These are phyloP conservation scores for Oxyura jamaicensis DNA, from an alignment of 2,113 vertebrate species.

Conservation along the genomic window DNA sequence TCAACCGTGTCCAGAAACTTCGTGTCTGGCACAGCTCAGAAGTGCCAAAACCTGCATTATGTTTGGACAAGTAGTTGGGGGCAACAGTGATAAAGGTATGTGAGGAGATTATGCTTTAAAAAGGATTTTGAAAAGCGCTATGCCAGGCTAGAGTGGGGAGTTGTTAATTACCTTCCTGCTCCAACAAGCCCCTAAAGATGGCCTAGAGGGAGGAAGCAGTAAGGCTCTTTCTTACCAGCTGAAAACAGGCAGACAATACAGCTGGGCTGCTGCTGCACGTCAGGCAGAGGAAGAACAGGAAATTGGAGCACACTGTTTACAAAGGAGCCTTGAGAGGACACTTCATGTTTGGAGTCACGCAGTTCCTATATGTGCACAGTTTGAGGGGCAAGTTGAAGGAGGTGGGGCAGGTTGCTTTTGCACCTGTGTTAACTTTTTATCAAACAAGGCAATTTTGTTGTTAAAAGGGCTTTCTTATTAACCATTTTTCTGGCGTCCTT, in stretches of 20 bases:
- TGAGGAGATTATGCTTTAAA: neutral
- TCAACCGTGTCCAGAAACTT: neutral
- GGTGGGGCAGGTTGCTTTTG: neutral
- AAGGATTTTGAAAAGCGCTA: slow-evolving; percentile 9
- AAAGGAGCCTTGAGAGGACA: neutral
- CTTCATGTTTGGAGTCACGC: rapidly evolving
- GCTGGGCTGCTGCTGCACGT: neutral
- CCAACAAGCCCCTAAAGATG: slow-evolving; percentile 42
- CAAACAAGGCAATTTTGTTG: neutral
- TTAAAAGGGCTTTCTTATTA: neutral
- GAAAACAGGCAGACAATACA: neutral
- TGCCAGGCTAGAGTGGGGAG: slow-evolving; percentile 13
- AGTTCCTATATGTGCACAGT: neutral
- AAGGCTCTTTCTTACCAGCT: slow-evolving; percentile 30
- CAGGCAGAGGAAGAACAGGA: neutral
- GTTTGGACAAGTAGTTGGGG: neutral
- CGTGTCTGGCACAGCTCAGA: neutral
- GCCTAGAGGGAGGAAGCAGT: slow-evolving; percentile 42
- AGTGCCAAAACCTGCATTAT: neutral
- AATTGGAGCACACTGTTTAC: neutral
- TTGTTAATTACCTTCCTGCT: slow-evolving; percentile 48
- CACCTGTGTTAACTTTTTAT: slow-evolving; percentile 11
- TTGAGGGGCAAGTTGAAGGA: neutral
- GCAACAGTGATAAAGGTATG: neutral
- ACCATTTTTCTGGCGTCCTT: neutral